Evolutionary conservation across 64 coral and sea anemone species (phyloP).

Genomic region (Pachyseris speciosa): DNA sequence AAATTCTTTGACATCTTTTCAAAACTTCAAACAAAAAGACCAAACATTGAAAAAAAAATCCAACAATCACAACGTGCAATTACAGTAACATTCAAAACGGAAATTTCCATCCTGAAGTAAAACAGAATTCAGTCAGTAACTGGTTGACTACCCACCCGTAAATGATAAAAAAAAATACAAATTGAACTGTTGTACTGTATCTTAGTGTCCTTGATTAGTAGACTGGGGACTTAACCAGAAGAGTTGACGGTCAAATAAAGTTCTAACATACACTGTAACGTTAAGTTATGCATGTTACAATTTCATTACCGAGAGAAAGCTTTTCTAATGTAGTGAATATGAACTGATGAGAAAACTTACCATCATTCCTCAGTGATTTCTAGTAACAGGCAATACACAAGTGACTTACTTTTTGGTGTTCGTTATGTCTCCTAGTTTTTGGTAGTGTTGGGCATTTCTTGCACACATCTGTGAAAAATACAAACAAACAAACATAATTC

Average conservation of each 20-base stretch:
- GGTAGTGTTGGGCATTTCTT: slow-evolving; percentile 91
- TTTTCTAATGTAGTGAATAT: too few species aligned
- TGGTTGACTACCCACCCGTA: too few species aligned
- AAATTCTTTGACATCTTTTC: slow-evolving; percentile 91
- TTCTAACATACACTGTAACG: too few species aligned
- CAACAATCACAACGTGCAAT: background rate
- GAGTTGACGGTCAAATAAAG: too few species aligned
- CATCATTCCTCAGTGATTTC: too few species aligned
- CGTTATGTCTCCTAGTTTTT: slow-evolving; percentile 89
- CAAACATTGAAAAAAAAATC: background rate
- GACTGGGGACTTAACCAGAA: too few species aligned
- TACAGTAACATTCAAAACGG: background rate
- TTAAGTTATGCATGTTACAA: too few species aligned
- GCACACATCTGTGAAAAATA: slow-evolving; percentile 91
- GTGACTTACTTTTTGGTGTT: slow-evolving; percentile 92
- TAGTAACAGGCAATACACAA: background rate
- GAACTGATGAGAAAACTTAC: too few species aligned
- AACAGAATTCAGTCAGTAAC: background rate
- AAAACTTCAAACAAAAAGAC: slow-evolving; percentile 72
- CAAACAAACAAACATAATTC: background rate
- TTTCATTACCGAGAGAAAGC: too few species aligned
- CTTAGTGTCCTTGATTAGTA: too few species aligned
- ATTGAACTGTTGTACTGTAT: too few species aligned
- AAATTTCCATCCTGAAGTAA: background rate
- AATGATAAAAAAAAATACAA: too few species aligned